Conservation (phyloP, 2,113 vertebrate species). For the Tylochromis polylepis region DNA sequence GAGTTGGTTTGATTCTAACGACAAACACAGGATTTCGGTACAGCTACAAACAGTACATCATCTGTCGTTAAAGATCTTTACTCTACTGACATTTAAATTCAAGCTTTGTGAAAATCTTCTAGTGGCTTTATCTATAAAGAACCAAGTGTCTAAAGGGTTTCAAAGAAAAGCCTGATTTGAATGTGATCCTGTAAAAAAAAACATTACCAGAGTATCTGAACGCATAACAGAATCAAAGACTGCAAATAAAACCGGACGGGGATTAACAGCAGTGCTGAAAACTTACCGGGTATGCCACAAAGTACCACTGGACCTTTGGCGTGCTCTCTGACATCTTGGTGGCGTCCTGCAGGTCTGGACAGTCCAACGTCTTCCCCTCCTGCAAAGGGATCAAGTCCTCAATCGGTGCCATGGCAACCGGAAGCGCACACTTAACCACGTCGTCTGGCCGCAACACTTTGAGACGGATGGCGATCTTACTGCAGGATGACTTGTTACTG, state of each 20-base stretch:
- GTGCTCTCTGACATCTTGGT: conserved; percentile 67
- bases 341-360: conserved; percentile 79
- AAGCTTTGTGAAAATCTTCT: no score
- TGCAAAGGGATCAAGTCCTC: conserved; percentile 66
- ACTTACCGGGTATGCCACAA: conserved; percentile 46
- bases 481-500: conserved; percentile 86
- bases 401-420: neutral
- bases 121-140: no score
- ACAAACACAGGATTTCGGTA: no score
- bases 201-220: accelerated
- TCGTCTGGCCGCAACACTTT: conserved; percentile 68
- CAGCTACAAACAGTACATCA: no score
- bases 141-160: neutral
- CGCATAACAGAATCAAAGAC: neutral
- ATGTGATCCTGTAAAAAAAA: neutral
- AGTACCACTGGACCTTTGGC: conserved; percentile 78
- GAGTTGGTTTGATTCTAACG: no score
- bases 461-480: conserved; percentile 81
- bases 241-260: accelerated
- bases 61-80: no score
- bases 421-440: conserved; percentile 51
- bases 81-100: neutral
- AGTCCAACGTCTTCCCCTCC: conserved; percentile 57
- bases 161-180: neutral
- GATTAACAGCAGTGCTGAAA: neutral